Base-by-base conservation (phyloP, 2,797 vertebrate genomes). In the Rhodeus uyekii region DNA sequence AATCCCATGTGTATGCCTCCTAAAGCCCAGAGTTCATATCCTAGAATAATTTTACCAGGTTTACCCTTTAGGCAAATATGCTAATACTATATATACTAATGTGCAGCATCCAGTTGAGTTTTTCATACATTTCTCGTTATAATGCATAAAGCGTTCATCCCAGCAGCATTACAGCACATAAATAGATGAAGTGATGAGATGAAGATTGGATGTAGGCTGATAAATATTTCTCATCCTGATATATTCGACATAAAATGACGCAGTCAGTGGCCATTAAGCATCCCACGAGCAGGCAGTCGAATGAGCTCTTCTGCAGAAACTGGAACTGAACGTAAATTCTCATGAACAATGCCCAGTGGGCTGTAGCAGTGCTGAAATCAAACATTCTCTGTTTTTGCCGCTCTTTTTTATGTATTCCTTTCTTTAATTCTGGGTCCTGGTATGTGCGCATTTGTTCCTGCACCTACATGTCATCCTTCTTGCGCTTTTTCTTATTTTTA, bases 361-460 rank as follows among this genome's bases (percentile, higher is more conserved):
- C 63, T 32, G 55, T 61, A 14, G 34, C 71, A 84, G 55, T 76
- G 78, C 64, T 84, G 42, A 76, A 69, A 69, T 80, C 53, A 76
- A 71, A 34, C 44, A 16, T 24, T n/a, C 8, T 65, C 65, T 34
- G 2, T 22, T 27, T 42, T 24, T 14, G 13, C 14, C 19, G 19
- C 39, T 68, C 24, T 73, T 83, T 73, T 83, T 61, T 67, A 55
- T 79, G 44, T 27, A 13, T 27, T 24, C 27, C 1, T 14, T 7
- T 27, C 4, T 68, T 68, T 78, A 3, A 36, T 27, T 14, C n/a
- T 29, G 39, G 24, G 39, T 44, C 48, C 39, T 69, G 46, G 14
- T 60, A 36, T 65, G 50, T 36, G 67, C 29, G 29, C 32, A 12
- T 64, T 24, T 73, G 36, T 36, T 67, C 50, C 50, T 55, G 5